Percentiles rank a stretch among this genome's conserved stretches.
These are phyloP conservation scores for Netelia melanura DNA, from an alignment of 2,888 invertebrate species.

Conservation along the genomic window DNA sequence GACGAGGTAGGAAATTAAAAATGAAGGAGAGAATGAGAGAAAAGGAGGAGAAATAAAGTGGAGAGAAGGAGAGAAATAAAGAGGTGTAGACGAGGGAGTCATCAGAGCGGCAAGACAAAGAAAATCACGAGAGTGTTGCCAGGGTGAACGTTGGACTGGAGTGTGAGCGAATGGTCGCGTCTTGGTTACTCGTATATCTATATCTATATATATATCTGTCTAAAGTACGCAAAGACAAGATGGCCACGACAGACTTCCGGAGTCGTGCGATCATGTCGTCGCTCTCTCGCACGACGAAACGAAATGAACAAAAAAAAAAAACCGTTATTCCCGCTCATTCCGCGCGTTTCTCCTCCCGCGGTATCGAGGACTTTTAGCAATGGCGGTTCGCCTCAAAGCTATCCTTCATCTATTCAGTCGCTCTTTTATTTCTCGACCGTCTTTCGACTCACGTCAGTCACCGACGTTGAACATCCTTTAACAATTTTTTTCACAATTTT, in stretches of 20 bases:
- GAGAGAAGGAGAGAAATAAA: conserved; percentile 24
- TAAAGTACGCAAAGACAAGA: conserved; percentile 65
- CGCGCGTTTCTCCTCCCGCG: conserved; percentile 10
- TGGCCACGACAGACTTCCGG: conserved; percentile 74
- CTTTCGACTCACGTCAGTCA: conserved; percentile 2
- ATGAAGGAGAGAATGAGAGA: not conserved
- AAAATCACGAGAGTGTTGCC: conserved; percentile 72
- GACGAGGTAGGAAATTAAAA: conserved; percentile 56
- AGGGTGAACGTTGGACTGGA: conserved; percentile 64
- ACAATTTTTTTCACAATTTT: conserved; percentile 1
- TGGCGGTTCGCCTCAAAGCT: conserved; percentile 43
- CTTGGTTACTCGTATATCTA: conserved; percentile 46
- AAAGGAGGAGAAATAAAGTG: conserved; percentile 17
- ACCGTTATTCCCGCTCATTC: conserved; percentile 47
- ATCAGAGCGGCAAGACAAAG: conserved; percentile 79
- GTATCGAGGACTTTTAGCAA: conserved; percentile 46
- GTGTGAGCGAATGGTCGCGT: conserved; percentile 65
- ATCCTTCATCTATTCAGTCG: not conserved
- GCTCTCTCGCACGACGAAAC: conserved; percentile 53
- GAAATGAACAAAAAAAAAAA: conserved; percentile 43
- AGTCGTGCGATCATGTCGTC: conserved; percentile 64
- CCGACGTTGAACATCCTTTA: conserved; percentile 11
- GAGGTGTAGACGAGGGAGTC: conserved; percentile 70
- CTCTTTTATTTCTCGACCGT: conserved; percentile 17
- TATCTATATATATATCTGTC: conserved; percentile 21